Percentiles rank a stretch among this genome's conserved stretches.
Evolutionary conservation across 2,888 invertebrate species (phyloP).

Genomic region (Liodrosophila aerea): DNA sequence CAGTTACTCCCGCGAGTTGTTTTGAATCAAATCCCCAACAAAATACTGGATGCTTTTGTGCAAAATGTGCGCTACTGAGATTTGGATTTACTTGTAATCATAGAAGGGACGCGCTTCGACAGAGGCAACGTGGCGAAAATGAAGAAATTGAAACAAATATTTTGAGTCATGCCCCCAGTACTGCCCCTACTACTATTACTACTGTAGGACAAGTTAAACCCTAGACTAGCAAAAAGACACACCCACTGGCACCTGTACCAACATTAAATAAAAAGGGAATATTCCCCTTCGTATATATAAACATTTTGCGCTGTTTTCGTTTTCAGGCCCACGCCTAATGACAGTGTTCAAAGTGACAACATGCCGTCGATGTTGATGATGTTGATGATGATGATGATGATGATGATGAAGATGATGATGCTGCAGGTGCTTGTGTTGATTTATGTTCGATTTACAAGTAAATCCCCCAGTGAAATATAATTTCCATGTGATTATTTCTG

Average conservation of each 20-base stretch:
- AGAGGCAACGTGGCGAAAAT: slow-evolving; percentile 6
- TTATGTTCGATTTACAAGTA: slow-evolving; percentile 71
- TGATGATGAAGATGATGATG: slow-evolving; percentile 43
- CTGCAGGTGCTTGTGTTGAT: slow-evolving; percentile 56
- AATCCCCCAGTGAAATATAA: slow-evolving; percentile 72
- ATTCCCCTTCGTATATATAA: background rate
- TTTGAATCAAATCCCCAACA: slow-evolving; percentile 67
- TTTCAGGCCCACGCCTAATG: slow-evolving; percentile 27
- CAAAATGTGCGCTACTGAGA: slow-evolving; percentile 60
- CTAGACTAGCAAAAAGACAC: slow-evolving; percentile 1
- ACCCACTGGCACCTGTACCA: background rate
- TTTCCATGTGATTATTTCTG: slow-evolving; percentile 67
- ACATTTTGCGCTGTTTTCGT: slow-evolving; percentile 1
- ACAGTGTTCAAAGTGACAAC: slow-evolving; percentile 19
- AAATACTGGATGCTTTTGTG: slow-evolving; percentile 59
- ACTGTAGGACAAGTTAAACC: slow-evolving; percentile 30
- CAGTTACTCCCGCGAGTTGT: slow-evolving; percentile 63
- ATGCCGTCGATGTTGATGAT: background rate
- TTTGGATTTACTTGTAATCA: slow-evolving; percentile 52
- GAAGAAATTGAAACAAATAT: slow-evolving; percentile 64
- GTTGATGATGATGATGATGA: slow-evolving; percentile 30
- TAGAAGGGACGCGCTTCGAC: slow-evolving; percentile 9
- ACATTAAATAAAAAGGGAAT: background rate
- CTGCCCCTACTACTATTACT: too few species aligned
- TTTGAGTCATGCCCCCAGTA: slow-evolving; percentile 40